A percentile compares a stretch with the other conserved stretches of the same genome.
These are phyloP conservation scores for Drosophila parvula DNA, from an alignment of 1,140 invertebrate species.

Conservation along the genomic window DNA sequence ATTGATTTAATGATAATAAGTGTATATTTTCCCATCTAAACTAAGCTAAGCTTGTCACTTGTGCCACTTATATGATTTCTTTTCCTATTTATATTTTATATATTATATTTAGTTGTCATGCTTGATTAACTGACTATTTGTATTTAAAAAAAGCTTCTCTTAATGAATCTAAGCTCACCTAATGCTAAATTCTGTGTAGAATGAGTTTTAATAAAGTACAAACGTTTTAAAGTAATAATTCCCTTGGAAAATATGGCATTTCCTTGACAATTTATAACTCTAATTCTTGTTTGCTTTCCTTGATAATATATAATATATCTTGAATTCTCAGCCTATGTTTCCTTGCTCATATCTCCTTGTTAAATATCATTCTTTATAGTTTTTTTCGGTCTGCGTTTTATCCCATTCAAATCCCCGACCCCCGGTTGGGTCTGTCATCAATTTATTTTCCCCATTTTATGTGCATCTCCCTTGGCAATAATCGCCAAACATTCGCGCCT, in stretches of 20 bases:
- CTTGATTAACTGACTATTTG: background rate
- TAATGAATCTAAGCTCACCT: background rate
- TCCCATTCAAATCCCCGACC: constrained; percentile 11
- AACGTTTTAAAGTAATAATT: background rate
- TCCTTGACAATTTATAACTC: background rate
- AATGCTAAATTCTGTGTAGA: background rate
- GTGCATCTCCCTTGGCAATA: constrained; percentile 71
- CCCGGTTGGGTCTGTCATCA: constrained; percentile 19
- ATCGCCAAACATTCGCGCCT: constrained; percentile 60
- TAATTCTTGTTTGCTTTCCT: background rate
- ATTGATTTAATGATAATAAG: background rate
- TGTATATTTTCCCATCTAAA: background rate
- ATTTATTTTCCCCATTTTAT: constrained; percentile 23
- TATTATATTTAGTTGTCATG: background rate
- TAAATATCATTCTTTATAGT: background rate
- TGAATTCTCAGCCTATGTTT: too few species aligned
- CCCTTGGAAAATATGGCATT: too few species aligned
- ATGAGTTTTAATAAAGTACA: background rate
- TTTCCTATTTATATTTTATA: too few species aligned
- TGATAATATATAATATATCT: background rate
- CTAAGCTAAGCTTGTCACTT: background rate
- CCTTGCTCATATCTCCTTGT: background rate
- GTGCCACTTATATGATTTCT: background rate
- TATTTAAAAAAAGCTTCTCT: background rate
- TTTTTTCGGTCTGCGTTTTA: background rate